phyloP scores from a whole-genome alignment of 2,113 vertebrate species.

The Symphodus melops region DNA sequence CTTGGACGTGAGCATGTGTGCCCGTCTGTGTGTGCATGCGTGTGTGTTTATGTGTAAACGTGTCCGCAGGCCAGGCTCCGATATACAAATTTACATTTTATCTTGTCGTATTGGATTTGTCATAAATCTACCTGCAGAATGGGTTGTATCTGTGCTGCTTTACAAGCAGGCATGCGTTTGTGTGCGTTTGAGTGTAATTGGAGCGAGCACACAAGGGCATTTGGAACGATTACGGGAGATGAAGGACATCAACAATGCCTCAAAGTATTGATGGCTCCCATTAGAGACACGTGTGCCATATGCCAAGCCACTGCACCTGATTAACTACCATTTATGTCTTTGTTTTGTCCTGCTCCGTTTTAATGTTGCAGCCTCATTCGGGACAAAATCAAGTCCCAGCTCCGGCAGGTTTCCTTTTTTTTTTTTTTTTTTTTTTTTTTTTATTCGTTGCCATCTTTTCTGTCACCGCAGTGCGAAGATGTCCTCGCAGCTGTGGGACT shows the following conservation, averaged over 20 bases:
- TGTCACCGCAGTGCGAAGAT: slow-evolving; percentile 43
- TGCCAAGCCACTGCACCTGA: slow-evolving; percentile 36
- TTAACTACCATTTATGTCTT: slow-evolving; percentile 35
- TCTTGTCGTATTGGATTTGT: slow-evolving; percentile 63
- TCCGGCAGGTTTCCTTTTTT: slow-evolving; percentile 12
- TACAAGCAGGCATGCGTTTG: background rate
- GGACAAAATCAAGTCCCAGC: slow-evolving; percentile 26
- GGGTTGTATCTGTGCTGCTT: slow-evolving; percentile 19
- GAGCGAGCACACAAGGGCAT: slow-evolving; percentile 51
- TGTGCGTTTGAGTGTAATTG: slow-evolving; percentile 18
- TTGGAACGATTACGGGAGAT: slow-evolving; percentile 45
- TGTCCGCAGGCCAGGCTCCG: slow-evolving; percentile 4
- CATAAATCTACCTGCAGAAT: slow-evolving; percentile 56
- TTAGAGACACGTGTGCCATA: slow-evolving; percentile 45
- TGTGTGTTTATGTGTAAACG: background rate
- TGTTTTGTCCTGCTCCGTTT: slow-evolving; percentile 10
- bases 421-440: slow-evolving; percentile 10
- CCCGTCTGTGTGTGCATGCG: background rate
- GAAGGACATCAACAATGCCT: slow-evolving; percentile 56
- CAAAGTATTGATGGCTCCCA: slow-evolving; percentile 51
- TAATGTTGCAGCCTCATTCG: slow-evolving; percentile 18
- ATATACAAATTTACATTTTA: slow-evolving; percentile 53
- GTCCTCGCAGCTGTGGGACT: slow-evolving; percentile 59
- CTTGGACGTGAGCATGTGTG: slow-evolving; percentile 15
- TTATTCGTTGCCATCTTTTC: background rate